These are phyloP conservation scores for Apodemus speciosus DNA, from an alignment of 2,113 vertebrate species.

Conservation along the genomic window DNA sequence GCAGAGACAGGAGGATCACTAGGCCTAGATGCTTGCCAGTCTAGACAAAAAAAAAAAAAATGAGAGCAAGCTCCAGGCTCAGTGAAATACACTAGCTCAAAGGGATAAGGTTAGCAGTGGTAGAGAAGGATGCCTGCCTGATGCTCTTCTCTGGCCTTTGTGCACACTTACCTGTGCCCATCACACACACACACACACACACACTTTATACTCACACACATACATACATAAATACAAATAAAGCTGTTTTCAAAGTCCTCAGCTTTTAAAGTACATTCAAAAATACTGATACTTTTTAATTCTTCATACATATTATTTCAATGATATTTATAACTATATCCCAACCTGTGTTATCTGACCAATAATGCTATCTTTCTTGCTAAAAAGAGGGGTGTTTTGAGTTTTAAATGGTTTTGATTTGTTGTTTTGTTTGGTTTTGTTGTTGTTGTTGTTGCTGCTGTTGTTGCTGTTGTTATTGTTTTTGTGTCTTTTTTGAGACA, in stretches of 20 bases:
- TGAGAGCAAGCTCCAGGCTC: neutral
- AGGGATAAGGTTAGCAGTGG: neutral
- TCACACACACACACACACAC: neutral
- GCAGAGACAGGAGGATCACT: neutral
- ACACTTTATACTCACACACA: neutral
- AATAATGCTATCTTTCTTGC: neutral
- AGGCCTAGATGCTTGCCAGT: neutral
- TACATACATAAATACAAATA: neutral
- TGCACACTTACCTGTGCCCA: neutral
- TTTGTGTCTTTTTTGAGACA: no score
- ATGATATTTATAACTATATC: conserved; percentile 38
- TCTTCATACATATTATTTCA: conserved; percentile 43
- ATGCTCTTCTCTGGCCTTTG: neutral
- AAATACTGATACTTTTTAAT: conserved; percentile 10
- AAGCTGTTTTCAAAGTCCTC: neutral
- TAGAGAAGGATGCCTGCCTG: neutral
- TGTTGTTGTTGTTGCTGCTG: neutral
- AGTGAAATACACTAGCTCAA: neutral
- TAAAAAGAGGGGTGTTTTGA: neutral
- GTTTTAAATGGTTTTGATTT: neutral
- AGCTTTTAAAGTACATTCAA: neutral
- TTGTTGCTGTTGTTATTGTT: neutral
- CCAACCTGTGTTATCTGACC: neutral
- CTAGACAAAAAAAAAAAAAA: neutral
- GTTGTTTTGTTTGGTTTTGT: neutral